phyloP scores from a whole-genome alignment of 2,888 invertebrate genomes.

The Atethmia centrago region DNA sequence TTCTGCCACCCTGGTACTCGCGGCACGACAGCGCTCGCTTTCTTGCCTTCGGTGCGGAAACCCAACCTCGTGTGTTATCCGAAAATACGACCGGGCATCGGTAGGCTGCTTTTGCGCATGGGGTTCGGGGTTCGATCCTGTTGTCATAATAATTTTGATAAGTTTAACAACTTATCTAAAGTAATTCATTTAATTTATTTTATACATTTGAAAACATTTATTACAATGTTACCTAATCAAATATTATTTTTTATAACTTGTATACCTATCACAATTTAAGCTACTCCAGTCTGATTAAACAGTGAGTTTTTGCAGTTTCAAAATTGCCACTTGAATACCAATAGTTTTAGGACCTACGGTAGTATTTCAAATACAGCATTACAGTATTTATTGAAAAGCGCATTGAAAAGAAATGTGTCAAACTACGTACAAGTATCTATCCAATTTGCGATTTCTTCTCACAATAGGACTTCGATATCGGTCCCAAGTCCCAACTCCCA shows the following conservation, averaged over 20 bases:
- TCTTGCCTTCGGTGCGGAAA: constrained; percentile 59
- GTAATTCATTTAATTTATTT: too few relatives aligned
- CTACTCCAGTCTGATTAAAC: too few relatives aligned
- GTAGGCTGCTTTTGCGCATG: background rate
- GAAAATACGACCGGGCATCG: background rate
- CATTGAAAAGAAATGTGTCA: background rate
- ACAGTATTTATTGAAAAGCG: constrained; percentile 8
- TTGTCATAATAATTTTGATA: background rate
- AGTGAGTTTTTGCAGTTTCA: background rate
- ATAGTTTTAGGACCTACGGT: background rate
- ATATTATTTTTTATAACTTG: background rate
- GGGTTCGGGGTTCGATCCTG: background rate
- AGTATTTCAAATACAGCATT: background rate
- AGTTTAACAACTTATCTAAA: too few relatives aligned
- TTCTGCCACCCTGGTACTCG: constrained; percentile 75
- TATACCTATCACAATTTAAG: too few relatives aligned
- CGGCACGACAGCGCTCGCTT: constrained; percentile 64
- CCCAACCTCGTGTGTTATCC: constrained; percentile 12
- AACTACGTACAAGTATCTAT: constrained; percentile 27
- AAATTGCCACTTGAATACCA: background rate
- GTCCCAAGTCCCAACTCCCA: background rate
- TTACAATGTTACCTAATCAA: too few relatives aligned
- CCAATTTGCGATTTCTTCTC: constrained; percentile 35
- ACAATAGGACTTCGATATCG: constrained; percentile 17
- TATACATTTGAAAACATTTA: too few relatives aligned